A percentile compares a stretch with the other conserved stretches of the same genome.
Evolutionary conservation across 2,113 vertebrate genomes (phyloP).

Genomic region (Neodon shergylaensis): DNA sequence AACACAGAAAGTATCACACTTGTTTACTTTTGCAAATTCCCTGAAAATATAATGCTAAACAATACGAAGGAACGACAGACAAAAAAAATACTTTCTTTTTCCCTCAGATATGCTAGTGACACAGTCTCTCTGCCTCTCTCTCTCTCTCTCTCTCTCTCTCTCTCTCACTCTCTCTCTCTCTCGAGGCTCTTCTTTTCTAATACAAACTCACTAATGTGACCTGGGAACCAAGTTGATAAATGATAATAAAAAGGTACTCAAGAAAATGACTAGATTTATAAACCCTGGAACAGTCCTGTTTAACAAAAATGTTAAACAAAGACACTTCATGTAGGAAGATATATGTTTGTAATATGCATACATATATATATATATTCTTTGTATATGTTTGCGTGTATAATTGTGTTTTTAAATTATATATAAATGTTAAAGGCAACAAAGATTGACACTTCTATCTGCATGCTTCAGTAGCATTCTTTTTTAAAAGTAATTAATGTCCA

Average conservation of each 20-base stretch:
- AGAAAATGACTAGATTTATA: background rate
- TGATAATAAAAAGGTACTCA: background rate
- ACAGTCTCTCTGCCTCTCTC: background rate
- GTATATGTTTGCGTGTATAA: background rate
- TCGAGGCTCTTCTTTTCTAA: background rate
- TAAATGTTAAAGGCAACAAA: background rate
- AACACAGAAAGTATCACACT: conserved; percentile 6
- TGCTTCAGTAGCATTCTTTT: conserved; percentile 14
- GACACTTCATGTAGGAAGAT: background rate
- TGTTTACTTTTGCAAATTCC: conserved; percentile 14
- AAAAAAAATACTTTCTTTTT: background rate
- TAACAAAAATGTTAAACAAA: conserved; percentile 1
- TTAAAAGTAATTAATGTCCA: conserved; percentile 63
- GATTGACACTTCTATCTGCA: conserved; percentile 9
- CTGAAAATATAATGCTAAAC: background rate
- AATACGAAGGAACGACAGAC: background rate
- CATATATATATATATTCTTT: background rate
- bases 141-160: background rate
- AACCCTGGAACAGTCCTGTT: background rate
- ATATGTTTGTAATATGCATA: background rate
- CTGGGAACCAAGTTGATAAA: background rate
- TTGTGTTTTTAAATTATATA: background rate
- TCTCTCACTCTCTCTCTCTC: background rate
- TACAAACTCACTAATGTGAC: background rate
- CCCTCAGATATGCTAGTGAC: background rate